Percentiles rank a stretch among this genome's conserved stretches.
These are phyloP conservation scores for Drosophila helvetica DNA, from an alignment of 2,888 invertebrate species.

Conservation along the genomic window DNA sequence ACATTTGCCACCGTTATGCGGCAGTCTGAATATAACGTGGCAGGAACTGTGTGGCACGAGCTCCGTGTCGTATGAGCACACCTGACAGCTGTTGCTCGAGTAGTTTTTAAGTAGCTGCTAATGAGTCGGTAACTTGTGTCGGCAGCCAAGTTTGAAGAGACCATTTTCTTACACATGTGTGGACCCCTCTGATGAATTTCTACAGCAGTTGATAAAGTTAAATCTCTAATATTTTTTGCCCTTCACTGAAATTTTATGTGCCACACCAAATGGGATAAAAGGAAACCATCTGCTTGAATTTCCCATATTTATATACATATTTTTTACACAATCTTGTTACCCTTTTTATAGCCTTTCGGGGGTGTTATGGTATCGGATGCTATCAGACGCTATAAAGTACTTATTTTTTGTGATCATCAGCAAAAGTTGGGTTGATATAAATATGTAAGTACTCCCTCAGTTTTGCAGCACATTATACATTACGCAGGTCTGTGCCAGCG, in stretches of 20 bases:
- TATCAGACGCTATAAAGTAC: background rate
- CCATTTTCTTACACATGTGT: constrained; percentile 14
- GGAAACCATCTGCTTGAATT: constrained; percentile 20
- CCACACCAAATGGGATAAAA: background rate
- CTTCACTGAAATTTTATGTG: background rate
- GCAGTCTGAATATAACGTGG: constrained; percentile 58
- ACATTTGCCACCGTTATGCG: constrained; percentile 73
- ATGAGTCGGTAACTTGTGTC: constrained; percentile 62
- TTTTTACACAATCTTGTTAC: constrained; percentile 5
- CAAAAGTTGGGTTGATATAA: no score
- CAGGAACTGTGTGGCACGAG: constrained; percentile 17
- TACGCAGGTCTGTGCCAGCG: no score
- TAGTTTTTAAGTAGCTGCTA: constrained; percentile 78
- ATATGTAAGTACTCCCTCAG: no score
- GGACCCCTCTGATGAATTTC: background rate
- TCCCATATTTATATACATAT: constrained; percentile 21
- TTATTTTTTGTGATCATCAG: background rate
- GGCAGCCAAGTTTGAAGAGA: constrained; percentile 31
- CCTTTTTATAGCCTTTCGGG: background rate
- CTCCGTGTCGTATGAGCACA: constrained; percentile 30
- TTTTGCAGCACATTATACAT: no score
- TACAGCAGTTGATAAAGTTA: background rate
- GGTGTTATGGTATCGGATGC: background rate
- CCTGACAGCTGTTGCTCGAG: constrained; percentile 75
- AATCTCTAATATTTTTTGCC: background rate